Evolutionary conservation across 2,888 invertebrate species (phyloP), one percentile per base, ranked within the genome.

Genomic region (Leucophenga maculata): DNA sequence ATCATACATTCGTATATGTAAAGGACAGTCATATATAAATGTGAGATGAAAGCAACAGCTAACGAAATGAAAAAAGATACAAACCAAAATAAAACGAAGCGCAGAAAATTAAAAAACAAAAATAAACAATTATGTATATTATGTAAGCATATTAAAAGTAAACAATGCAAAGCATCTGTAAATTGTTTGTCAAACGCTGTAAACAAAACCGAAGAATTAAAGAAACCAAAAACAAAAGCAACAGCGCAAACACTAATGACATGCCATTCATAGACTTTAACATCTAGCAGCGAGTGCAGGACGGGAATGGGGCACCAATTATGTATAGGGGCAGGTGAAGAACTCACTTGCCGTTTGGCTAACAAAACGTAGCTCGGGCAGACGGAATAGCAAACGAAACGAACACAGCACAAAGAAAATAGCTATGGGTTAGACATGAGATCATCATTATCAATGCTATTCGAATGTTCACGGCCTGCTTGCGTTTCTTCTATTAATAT

Each of bases 81-180:
- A 70, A 16, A 26, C 57, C 57, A 62, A 65, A 52, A 54, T 59
- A 69, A 67, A 71, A 69, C 69, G 65, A 74, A 73, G 70, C 32
- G 52, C 14, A 55, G 39, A 66, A 54, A 3, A 26, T 57, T 67
- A 55, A 57, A 46, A 14, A 48, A 44, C 50, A 20, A 26, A n/a
- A 11, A 22, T 69, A 68, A 65, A 74, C 72, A 69, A n/a, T 4
- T 26, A 26, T 26, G 26, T 74, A 76, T 72, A 55, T 64, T 59
- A 46, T 55, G 44, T 6, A 70, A 74, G 39, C 69, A 68, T 72
- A 70, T 75, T 59, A 66, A 59, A 62, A 46, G 44, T 62, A 50
- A 54, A 3, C 39, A 75, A 77, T 78, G 74, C 75, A 82, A 83
- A 78, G 26, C 22, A 9, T 78, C 68, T 72, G 68, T 64, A n/a